Evolutionary conservation across 2,113 vertebrate species (phyloP), one percentile per base, ranked within the genome.

Genomic region (Capreolus pygargus): DNA sequence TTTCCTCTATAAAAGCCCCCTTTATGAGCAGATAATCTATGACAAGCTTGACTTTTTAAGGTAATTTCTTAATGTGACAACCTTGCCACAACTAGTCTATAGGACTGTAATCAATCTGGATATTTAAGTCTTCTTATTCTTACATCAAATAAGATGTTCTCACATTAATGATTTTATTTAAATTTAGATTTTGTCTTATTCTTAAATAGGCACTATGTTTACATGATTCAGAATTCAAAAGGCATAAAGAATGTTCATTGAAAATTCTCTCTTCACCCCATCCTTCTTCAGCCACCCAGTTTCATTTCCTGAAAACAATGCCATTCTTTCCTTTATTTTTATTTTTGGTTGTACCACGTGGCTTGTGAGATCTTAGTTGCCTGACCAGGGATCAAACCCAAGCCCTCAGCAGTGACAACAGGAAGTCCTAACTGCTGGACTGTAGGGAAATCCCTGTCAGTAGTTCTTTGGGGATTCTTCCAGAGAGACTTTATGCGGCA

Each of bases 21-120:
- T 45, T 95, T 94, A 61, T 81, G 43, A 58, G 36, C 7, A 96
- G 52, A 76, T 96, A 79, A 91, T 95, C 47, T 89, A 39, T 64
- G 74, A 87, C 45, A 94, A 79, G 27, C 33, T 81, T 85, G n/a
- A 52, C 33, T 94, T 92, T 84, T 55, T 88, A 60, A 92, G 67
- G 70, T 83, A 55, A 60, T 95, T 95, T 94, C 45, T 97, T 54
- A 70, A 60, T 67, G 33, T 88, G 57, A 91, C 36, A 91, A 47
- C 8, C 14, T 19, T 90, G 50, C 21, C 81, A 79, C 43, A 74
- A 52, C 23, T 39, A 74, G 64, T 91, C 74, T 86, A n/a, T 76
- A 76, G 45, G 55, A 94, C 17, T 85, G 25, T 8, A 76, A 85
- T 85, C 10, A 78, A 25, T 15, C 74, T 94, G 55, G 58, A 50